phyloP scores from a whole-genome alignment of 1,140 invertebrate species.

The Colletes gigas region DNA sequence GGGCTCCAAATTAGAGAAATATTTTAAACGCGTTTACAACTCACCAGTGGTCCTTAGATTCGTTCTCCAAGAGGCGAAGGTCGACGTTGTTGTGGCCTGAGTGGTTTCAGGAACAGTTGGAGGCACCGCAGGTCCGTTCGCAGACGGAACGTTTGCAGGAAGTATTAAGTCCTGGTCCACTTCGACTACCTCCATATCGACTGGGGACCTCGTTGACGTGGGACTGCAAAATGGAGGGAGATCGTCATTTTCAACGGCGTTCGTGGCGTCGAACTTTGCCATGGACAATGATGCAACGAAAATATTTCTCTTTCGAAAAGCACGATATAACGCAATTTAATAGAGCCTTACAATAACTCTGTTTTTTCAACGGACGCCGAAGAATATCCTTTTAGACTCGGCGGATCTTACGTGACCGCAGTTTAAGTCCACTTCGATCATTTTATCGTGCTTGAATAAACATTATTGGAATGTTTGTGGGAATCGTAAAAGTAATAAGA shows the following conservation, averaged over 20 bases:
- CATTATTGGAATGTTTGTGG: neutral
- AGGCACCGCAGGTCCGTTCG: slow-evolving; percentile 64
- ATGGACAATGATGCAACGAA: neutral
- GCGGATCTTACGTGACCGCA: neutral
- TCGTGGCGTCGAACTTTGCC: slow-evolving; percentile 6
- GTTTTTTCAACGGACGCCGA: neutral
- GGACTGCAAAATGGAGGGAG: slow-evolving; percentile 57
- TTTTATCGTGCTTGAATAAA: neutral
- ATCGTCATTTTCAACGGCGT: slow-evolving; percentile 39
- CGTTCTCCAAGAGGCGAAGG: slow-evolving; percentile 75
- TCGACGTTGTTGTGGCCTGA: slow-evolving; percentile 71
- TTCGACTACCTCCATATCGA: slow-evolving; percentile 67
- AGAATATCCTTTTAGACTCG: neutral
- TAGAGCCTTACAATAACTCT: slow-evolving; percentile 6
- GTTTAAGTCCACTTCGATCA: neutral
- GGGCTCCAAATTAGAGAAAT: too few species aligned
- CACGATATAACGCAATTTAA: slow-evolving; percentile 15
- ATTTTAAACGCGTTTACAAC: slow-evolving; percentile 27
- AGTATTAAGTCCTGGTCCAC: slow-evolving; percentile 66
- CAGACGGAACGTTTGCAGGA: slow-evolving; percentile 59
- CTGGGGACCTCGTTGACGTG: slow-evolving; percentile 67
- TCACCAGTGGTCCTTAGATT: slow-evolving; percentile 77
- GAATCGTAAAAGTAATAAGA: too few species aligned
- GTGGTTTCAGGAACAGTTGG: slow-evolving; percentile 73
- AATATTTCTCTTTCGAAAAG: slow-evolving; percentile 22